A percentile compares a stretch with the other conserved stretches of the same genome.
These are phyloP conservation scores for Peromyscus aztecus DNA, from an alignment of 2,797 vertebrate genomes.

Conservation along the genomic window DNA sequence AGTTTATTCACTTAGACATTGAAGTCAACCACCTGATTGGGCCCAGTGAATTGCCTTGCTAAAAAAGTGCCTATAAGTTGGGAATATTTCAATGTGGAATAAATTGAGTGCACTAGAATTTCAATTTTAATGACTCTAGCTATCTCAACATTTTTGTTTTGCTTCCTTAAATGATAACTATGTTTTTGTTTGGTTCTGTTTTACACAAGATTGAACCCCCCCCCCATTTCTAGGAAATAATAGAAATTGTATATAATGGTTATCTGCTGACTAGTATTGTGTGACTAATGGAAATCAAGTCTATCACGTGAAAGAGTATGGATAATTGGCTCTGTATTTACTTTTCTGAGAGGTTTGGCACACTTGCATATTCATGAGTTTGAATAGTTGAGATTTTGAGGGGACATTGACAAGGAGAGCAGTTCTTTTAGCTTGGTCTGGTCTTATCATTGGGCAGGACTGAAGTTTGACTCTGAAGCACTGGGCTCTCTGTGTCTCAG, in stretches of 20 bases:
- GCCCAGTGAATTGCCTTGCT: background rate
- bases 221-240: background rate
- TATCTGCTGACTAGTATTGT: background rate
- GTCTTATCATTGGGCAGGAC: background rate
- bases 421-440: background rate
- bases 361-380: conserved; percentile 9
- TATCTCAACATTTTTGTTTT: background rate
- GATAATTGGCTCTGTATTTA: conserved; percentile 1
- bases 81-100: background rate
- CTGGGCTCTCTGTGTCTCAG: background rate
- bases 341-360: background rate
- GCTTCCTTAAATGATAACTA: background rate
- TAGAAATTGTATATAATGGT: background rate
- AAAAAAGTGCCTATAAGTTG: rapidly evolving
- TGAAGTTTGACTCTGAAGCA: background rate
- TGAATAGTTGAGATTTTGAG: background rate
- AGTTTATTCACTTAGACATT: background rate
- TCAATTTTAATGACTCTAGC: background rate
- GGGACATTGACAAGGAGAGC: background rate
- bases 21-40: background rate
- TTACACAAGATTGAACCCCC: background rate
- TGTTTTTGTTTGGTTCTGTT: background rate
- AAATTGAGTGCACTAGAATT: background rate
- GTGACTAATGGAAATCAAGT: background rate
- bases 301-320: background rate